Base-by-base conservation (phyloP, 2,113 vertebrate species). In the Rhinichthys klamathensis region DNA sequence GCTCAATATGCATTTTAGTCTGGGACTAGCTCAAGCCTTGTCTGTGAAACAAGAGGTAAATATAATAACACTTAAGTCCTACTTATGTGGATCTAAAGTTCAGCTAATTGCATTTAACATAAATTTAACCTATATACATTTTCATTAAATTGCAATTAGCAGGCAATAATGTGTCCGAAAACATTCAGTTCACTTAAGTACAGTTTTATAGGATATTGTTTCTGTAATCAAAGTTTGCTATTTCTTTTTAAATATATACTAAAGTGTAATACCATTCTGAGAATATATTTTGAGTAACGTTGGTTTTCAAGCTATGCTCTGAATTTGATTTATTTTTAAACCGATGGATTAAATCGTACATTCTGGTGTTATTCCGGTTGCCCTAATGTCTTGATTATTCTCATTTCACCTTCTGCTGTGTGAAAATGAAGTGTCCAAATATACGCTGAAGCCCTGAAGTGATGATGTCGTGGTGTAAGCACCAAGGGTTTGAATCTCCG, bases 371-470 rank as follows among this genome's bases (percentile, higher is more conserved):
- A 44, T 73, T 73, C 35, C 6, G 35, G 35, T 80, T 63, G 77
- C 56, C 35, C 32, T 25, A 79, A 27, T 80, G 38, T 80, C 77
- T 80, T 44, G 77, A 60, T 61, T 44, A 46, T 41, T 63, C 77
- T 63, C 13, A 80, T 80, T 80, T 80, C 56, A 27, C 56, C 60
- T 63, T 60, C 77, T 63, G 58, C 77, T 80, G 77, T 80, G 38
- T 25, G 77, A 80, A 80, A 80, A 80, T 80, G 58, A 80, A 63
- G 60, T 46, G 77, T 80, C 30, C 77, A 63, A 63, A 80, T 44
- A 63, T n/a, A 41, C 44, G 30, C 32, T 60, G 18, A 58, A 58
- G 77, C 35, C 77, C 54, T 60, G 23, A 79, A 80, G 77, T 63
- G 77, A 44, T 63, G 58, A 80, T 46, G 38, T 80, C n/a, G 58